phyloP scores from a whole-genome alignment of 1,140 invertebrate species.

The Drosophila repletoides region DNA sequence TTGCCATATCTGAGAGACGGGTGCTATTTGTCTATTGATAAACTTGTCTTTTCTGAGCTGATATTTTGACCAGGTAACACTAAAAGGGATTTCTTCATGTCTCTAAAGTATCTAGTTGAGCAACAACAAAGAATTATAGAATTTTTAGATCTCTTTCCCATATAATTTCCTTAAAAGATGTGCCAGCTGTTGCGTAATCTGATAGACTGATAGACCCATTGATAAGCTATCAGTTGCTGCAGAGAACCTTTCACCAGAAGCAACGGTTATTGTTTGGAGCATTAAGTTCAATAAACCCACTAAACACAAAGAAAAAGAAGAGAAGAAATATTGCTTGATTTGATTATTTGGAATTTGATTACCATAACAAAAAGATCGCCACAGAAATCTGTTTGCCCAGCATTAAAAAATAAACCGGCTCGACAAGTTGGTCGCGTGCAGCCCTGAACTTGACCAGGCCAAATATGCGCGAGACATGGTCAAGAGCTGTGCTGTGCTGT shows the following conservation, averaged over 20 bases:
- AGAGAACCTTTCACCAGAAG: slow-evolving; percentile 61
- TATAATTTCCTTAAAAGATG: no score
- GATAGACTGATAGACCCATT: neutral
- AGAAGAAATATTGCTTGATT: neutral
- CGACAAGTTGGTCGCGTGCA: slow-evolving; percentile 65
- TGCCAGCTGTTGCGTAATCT: slow-evolving; percentile 45
- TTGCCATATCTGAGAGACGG: neutral
- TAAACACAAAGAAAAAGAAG: slow-evolving; percentile 1
- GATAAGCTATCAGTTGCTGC: slow-evolving; percentile 46
- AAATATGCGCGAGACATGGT: slow-evolving; percentile 11
- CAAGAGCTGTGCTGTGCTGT: neutral
- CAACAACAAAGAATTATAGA: no score
- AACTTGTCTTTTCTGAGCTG: no score
- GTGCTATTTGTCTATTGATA: no score
- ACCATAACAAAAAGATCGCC: slow-evolving; percentile 73
- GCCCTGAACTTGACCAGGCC: slow-evolving; percentile 75
- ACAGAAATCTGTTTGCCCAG: slow-evolving; percentile 17
- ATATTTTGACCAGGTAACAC: no score
- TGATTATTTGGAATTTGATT: slow-evolving; percentile 41
- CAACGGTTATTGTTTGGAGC: slow-evolving; percentile 1
- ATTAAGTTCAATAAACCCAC: slow-evolving; percentile 63
- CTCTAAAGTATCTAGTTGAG: no score
- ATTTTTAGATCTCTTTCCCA: no score
- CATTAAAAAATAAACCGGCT: slow-evolving; percentile 48
- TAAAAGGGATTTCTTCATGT: no score